These are phyloP conservation scores for Thymelicus lineola DNA, from an alignment of 2,888 invertebrate species.

Conservation along the genomic window DNA sequence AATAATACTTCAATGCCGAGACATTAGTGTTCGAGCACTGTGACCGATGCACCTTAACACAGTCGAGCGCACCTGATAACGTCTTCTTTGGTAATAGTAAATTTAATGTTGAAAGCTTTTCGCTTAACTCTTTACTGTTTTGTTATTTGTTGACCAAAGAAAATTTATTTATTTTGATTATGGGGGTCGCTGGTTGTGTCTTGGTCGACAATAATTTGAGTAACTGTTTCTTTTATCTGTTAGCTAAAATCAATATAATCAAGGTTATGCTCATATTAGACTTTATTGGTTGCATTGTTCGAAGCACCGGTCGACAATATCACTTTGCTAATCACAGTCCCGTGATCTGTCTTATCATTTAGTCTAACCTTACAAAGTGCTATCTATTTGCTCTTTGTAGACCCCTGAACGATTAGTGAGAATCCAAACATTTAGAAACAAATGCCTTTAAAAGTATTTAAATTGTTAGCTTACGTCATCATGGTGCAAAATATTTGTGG, in stretches of 20 bases:
- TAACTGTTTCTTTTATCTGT: too few species aligned
- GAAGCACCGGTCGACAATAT: too few species aligned
- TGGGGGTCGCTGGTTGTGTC: too few species aligned
- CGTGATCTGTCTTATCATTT: slow-evolving; percentile 10
- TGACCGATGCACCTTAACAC: background rate
- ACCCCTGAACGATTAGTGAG: slow-evolving; percentile 23
- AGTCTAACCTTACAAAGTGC: background rate
- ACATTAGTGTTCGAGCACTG: background rate
- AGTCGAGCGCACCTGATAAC: background rate
- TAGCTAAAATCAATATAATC: too few species aligned
- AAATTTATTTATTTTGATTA: too few species aligned
- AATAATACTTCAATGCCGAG: too few species aligned
- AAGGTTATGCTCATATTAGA: background rate
- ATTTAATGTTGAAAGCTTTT: too few species aligned
- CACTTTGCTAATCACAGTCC: background rate
- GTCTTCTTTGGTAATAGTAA: background rate
- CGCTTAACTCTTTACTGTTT: too few species aligned
- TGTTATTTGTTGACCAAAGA: background rate
- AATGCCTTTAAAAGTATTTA: slow-evolving; percentile 26
- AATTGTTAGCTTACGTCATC: slow-evolving; percentile 5
- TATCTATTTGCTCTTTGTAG: background rate
- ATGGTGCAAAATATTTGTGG: slow-evolving; percentile 6
- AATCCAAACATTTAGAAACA: slow-evolving; percentile 15
- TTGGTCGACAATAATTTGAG: too few species aligned
- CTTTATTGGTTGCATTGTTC: slow-evolving; percentile 1